A percentile compares a stretch with the other conserved stretches of the same genome.
Conservation (phyloP, 1,140 invertebrate species). For the Pseudomyrmex gracilis region DNA sequence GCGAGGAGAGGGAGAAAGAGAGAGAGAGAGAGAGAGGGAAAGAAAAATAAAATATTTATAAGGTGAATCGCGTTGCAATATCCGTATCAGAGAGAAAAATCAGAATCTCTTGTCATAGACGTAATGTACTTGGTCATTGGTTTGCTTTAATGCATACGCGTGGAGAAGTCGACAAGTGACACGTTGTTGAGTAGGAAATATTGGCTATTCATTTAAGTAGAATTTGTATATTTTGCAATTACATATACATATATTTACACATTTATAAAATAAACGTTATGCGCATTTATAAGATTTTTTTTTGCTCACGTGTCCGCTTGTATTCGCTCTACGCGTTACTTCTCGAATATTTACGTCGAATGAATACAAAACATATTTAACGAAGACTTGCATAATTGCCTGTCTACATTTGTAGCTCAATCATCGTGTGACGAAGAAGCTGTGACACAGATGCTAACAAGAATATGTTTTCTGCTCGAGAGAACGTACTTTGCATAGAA, state of each 20-base stretch:
- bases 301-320: constrained; percentile 1
- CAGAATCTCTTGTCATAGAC: not conserved
- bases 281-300: too few relatives aligned
- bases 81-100: too few relatives aligned
- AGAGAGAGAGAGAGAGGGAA: not conserved
- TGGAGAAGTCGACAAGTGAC: too few relatives aligned
- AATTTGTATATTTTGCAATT: too few relatives aligned
- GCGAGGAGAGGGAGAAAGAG: not conserved
- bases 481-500: not conserved
- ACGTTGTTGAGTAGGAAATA: too few relatives aligned
- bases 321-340: constrained; percentile 12
- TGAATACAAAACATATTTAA: too few relatives aligned
- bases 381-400: not conserved
- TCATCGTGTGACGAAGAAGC: not conserved
- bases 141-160: too few relatives aligned
- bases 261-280: too few relatives aligned
- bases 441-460: constrained; percentile 6
- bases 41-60: not conserved
- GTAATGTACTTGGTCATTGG: too few relatives aligned
- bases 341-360: not conserved
- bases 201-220: too few relatives aligned
- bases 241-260: too few relatives aligned
- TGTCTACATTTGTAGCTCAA: not conserved
- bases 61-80: too few relatives aligned
- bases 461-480: constrained; percentile 13